Conservation (phyloP, 2,888 invertebrate genomes). For the Cryptus viduatorius region DNA sequence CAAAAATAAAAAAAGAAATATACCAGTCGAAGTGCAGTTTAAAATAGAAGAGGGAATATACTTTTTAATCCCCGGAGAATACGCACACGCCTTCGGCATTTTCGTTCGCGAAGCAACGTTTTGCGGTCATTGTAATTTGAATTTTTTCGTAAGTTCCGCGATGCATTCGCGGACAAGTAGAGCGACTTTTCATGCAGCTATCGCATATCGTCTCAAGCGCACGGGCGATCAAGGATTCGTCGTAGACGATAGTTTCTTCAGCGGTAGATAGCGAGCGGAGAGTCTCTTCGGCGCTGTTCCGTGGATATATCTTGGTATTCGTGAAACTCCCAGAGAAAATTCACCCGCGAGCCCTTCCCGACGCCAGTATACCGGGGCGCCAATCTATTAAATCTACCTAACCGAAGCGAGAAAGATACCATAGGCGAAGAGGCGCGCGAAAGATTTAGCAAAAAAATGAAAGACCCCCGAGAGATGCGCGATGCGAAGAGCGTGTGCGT, state of each 20-base stretch:
- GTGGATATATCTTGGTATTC: neutral
- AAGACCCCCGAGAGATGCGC: conserved; percentile 44
- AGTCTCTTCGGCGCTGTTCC: neutral
- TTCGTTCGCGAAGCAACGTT: neutral
- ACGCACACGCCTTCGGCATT: neutral
- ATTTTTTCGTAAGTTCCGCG: neutral
- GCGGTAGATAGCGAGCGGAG: neutral
- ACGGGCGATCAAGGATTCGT: neutral
- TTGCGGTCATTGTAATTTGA: neutral
- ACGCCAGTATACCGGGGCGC: conserved; percentile 34
- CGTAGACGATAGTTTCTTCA: neutral
- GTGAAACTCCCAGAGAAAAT: conserved; percentile 28
- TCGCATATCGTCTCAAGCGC: neutral
- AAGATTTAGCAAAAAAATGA: conserved; percentile 34
- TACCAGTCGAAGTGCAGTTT: no score
- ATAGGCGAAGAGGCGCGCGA: conserved; percentile 35
- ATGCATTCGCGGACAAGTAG: neutral
- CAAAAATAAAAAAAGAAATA: neutral
- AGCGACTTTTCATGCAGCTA: neutral
- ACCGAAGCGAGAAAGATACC: conserved; percentile 51
- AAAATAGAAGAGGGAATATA: neutral
- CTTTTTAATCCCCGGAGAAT: neutral
- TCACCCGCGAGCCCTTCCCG: conserved; percentile 41
- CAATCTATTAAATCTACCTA: conserved; percentile 64
- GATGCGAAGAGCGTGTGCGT: conserved; percentile 57